Evolutionary conservation across 2,113 vertebrate genomes (phyloP).

Genomic region (Elaphurus davidianus): DNA sequence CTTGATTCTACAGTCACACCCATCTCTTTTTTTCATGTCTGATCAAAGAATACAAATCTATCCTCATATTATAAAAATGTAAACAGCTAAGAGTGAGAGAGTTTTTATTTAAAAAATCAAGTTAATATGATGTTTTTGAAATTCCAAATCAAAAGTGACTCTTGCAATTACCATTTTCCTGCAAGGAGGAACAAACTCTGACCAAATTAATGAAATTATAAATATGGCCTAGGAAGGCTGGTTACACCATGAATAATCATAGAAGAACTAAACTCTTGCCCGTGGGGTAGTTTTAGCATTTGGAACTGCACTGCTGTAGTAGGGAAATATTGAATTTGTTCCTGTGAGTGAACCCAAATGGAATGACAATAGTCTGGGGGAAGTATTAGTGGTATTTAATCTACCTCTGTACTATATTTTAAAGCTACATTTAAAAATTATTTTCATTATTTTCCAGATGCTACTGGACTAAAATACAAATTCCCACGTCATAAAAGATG

Average conservation of each 20-base stretch:
- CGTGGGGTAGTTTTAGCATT: neutral
- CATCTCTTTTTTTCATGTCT: neutral
- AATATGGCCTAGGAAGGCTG: neutral
- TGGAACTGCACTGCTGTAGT: neutral
- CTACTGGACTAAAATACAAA: neutral
- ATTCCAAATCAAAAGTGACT: constrained; percentile 23
- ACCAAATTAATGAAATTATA: constrained; percentile 10
- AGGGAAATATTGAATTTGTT: constrained; percentile 10
- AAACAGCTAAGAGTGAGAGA: neutral
- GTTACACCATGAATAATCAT: neutral
- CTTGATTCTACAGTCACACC: neutral
- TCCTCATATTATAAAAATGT: neutral
- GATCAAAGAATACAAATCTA: constrained; percentile 12
- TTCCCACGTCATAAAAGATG: constrained; percentile 25
- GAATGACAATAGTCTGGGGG: neutral
- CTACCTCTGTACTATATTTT: neutral
- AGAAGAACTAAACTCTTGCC: neutral
- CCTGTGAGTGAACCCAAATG: constrained; percentile 12
- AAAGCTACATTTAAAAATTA: constrained; percentile 26
- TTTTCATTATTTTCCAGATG: constrained; percentile 31
- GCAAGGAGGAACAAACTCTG: neutral
- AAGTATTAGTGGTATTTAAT: neutral
- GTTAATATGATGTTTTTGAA: neutral
- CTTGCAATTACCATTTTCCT: neutral
- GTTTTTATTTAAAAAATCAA: neutral